Evolutionary conservation across 2,113 vertebrate genomes (phyloP).

Genomic region (Drymodes brunneopygia): DNA sequence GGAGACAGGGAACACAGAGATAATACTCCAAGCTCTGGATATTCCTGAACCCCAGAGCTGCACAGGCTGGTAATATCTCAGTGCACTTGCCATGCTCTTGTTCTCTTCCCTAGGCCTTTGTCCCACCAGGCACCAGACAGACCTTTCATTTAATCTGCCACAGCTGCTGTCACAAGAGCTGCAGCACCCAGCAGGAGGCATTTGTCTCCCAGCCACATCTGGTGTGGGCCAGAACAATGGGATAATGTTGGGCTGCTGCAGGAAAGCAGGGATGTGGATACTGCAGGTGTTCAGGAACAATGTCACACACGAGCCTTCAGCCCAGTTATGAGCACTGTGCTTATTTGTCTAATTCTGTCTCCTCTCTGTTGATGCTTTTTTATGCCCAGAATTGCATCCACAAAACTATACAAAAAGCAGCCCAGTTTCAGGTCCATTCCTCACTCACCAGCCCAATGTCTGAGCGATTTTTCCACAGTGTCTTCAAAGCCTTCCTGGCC

Average conservation of each 20-base stretch:
- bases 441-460: slow-evolving; percentile 91
- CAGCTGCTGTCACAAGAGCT: not conserved
- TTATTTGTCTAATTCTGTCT: not conserved
- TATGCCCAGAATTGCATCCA: not conserved
- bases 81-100: not conserved
- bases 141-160: not conserved
- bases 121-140: not conserved
- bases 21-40: not conserved
- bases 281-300: not conserved
- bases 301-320: rapidly evolving
- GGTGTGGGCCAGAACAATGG: not conserved
- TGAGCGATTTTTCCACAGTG: slow-evolving; percentile 90
- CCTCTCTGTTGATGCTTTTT: not conserved
- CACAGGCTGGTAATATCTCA: not conserved
- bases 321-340: not conserved
- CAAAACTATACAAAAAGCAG: not conserved
- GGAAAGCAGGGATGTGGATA: not conserved
- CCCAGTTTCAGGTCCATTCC: not conserved
- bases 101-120: not conserved
- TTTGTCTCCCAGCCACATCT: not conserved
- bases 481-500: slow-evolving; percentile 83
- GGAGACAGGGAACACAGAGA: not conserved
- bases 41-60: not conserved
- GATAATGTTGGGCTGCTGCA: not conserved
- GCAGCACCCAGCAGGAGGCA: not conserved